Percentiles rank a stretch among this genome's conserved stretches.
Evolutionary conservation across 2,797 vertebrate species (phyloP).

Genomic region (Amphiprion clarkii): DNA sequence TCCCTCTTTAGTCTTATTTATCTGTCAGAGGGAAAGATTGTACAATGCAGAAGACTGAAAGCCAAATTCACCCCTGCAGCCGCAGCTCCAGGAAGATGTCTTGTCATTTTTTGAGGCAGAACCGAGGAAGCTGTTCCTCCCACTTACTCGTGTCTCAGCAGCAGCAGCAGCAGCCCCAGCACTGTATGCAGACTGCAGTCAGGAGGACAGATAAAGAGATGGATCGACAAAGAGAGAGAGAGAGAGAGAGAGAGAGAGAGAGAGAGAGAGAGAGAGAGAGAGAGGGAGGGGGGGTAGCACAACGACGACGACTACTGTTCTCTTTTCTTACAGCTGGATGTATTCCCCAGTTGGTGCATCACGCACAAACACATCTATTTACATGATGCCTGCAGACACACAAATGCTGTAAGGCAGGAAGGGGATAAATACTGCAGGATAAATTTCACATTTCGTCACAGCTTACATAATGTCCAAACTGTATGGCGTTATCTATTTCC

Average conservation of each 20-base stretch:
- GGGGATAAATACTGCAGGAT: conserved; percentile 46
- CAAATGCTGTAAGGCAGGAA: conserved; percentile 23
- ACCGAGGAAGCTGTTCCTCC: conserved; percentile 67
- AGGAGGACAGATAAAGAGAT: conserved; percentile 69
- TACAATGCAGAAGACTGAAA: conserved; percentile 69
- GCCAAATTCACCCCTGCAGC: conserved; percentile 70
- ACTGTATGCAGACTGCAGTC: conserved; percentile 76
- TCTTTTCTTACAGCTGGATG: conserved; percentile 7
- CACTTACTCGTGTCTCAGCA: conserved; percentile 61
- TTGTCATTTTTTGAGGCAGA: conserved; percentile 63
- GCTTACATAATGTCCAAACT: conserved; percentile 62
- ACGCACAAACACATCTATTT: conserved; percentile 66
- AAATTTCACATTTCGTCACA: conserved; percentile 35
- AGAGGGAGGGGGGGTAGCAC: no score
- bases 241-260: conserved; percentile 26
- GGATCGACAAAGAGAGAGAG: conserved; percentile 60
- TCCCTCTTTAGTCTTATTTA: conserved; percentile 51
- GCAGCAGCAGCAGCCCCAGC: conserved; percentile 57
- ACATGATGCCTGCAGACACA: conserved; percentile 55
- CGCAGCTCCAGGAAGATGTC: conserved; percentile 65
- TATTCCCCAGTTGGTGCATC: conserved; percentile 75
- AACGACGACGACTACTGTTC: no score
- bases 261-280: conserved; percentile 12
- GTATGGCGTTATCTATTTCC: neutral
- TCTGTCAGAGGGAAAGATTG: conserved; percentile 59